phyloP scores from a whole-genome alignment of 2,797 vertebrate genomes.

The Arctocebus calabarensis region DNA sequence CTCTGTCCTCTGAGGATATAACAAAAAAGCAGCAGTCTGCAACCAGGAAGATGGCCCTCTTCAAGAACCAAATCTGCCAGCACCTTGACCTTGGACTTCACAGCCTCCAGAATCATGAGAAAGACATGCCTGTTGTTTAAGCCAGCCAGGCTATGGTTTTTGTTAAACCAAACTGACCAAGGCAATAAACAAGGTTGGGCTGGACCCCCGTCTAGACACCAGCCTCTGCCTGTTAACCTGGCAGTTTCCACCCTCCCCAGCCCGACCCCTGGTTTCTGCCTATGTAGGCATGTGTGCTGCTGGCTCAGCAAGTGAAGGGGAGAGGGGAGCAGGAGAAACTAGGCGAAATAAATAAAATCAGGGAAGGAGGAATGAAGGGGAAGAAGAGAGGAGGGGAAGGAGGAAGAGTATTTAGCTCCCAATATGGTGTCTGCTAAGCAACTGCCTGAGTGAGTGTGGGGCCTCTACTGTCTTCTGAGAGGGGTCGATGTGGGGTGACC shows the following conservation, averaged over 20 bases:
- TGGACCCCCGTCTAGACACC: neutral
- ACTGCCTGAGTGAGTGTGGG: rapidly evolving
- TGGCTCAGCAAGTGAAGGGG: rapidly evolving
- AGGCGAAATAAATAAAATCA: neutral
- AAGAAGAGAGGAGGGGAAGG: neutral
- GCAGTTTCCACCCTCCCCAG: neutral
- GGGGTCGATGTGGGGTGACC: neutral
- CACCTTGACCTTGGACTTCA: neutral
- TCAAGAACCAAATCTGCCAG: neutral
- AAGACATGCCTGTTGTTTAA: neutral
- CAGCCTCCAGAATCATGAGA: neutral
- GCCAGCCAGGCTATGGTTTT: no score
- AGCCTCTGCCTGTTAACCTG: neutral
- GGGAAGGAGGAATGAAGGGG: neutral
- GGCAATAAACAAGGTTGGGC: neutral
- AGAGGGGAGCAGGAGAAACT: neutral
- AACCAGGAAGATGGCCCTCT: neutral
- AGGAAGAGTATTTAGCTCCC: neutral
- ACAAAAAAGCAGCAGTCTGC: neutral
- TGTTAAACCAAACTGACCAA: neutral
- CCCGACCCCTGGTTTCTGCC: neutral
- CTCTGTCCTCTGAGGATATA: neutral
- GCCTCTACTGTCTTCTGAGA: neutral
- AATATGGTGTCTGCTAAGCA: rapidly evolving
- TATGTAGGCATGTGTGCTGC: neutral